Evolutionary conservation across 2,797 vertebrate species (phyloP).

Genomic region (Rhinogobio ventralis): DNA sequence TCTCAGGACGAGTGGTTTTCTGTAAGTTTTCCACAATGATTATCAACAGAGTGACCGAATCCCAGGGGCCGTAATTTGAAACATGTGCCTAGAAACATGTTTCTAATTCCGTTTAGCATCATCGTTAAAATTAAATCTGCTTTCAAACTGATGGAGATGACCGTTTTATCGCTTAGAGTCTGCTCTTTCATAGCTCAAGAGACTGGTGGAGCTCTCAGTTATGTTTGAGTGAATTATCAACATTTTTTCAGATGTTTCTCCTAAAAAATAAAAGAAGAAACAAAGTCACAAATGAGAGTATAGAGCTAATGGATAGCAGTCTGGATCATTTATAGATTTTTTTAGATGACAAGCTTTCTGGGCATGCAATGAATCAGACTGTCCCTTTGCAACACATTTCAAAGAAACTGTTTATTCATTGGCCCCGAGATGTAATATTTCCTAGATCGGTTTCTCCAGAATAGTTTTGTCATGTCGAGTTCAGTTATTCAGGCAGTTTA

Average conservation of each 20-base stretch:
- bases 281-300: background rate
- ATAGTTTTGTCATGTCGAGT: background rate
- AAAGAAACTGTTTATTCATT: slow-evolving; percentile 1
- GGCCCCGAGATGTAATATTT: slow-evolving; percentile 17
- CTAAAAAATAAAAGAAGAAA: background rate
- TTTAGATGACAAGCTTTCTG: slow-evolving; percentile 20
- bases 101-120: background rate
- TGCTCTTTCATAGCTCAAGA: background rate
- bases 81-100: slow-evolving; percentile 21
- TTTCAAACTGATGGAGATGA: background rate
- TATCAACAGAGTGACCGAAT: slow-evolving; percentile 10
- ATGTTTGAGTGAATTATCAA: background rate
- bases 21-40: slow-evolving; percentile 40
- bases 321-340: slow-evolving; percentile 18
- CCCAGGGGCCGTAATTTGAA: slow-evolving; percentile 17
- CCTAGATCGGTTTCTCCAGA: background rate
- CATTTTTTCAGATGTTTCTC: background rate
- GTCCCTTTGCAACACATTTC: slow-evolving; percentile 35
- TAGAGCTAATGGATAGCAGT: background rate
- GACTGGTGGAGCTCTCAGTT: background rate
- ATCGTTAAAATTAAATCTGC: background rate
- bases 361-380: background rate
- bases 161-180: background rate
- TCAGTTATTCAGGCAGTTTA: background rate
- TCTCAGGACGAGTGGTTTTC: slow-evolving; percentile 50